Conservation (phyloP, 2,888 invertebrate species). For the Caenorhabditis sp. region DNA sequence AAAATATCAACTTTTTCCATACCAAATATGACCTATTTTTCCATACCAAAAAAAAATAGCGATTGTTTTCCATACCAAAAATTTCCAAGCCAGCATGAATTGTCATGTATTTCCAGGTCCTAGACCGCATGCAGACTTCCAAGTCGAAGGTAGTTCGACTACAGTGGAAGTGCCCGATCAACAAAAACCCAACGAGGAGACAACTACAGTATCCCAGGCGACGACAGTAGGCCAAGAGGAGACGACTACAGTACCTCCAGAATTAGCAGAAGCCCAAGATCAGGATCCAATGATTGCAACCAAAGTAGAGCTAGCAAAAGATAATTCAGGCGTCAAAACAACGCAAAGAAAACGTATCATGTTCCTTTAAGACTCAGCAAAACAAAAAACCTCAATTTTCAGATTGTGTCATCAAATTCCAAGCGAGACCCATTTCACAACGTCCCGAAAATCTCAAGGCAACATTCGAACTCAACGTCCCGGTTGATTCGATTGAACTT, state of each 20-base stretch:
- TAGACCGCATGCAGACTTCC: constrained; percentile 2
- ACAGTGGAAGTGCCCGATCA: constrained; percentile 1
- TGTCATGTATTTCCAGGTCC: not conserved
- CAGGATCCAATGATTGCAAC: constrained; percentile 31
- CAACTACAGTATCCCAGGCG: constrained; percentile 1
- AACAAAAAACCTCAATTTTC: constrained; percentile 8
- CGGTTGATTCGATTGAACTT: constrained; percentile 56
- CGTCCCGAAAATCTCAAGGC: constrained; percentile 59
- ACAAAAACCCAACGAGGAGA: not conserved
- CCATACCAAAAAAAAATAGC: too few relatives aligned
- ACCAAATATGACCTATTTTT: too few relatives aligned
- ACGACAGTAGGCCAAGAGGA: not conserved
- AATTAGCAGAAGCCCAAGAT: constrained; percentile 11
- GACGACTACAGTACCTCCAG: constrained; percentile 6
- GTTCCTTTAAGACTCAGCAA: not conserved
- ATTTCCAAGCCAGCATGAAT: constrained; percentile 2
- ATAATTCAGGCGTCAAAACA: constrained; percentile 33
- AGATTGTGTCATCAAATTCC: constrained; percentile 66
- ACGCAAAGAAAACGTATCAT: constrained; percentile 31
- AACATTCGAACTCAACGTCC: constrained; percentile 54
- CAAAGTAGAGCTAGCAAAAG: constrained; percentile 39
- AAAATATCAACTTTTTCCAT: too few relatives aligned
- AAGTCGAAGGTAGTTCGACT: constrained; percentile 1
- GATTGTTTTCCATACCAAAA: too few relatives aligned
- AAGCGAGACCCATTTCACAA: constrained; percentile 53